Percentiles rank a stretch among this genome's conserved stretches.
phyloP scores from a whole-genome alignment of 2,113 vertebrate genomes.

The Tympanuchus pallidicinctus region DNA sequence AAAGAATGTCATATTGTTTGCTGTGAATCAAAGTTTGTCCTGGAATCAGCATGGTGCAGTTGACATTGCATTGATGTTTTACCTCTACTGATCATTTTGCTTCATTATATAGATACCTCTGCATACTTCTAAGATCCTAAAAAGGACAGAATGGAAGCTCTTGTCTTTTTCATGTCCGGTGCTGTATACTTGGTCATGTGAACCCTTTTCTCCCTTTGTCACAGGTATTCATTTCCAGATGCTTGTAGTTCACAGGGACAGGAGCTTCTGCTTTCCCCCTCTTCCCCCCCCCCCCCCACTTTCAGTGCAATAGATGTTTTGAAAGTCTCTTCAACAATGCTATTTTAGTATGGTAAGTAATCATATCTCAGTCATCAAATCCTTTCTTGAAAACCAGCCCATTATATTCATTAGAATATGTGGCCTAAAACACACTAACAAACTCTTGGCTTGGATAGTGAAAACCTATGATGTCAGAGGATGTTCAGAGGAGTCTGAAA shows the following conservation, averaged over 20 bases:
- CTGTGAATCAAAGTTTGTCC: background rate
- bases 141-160: background rate
- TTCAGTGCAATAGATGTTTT: background rate
- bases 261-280: background rate
- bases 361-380: background rate
- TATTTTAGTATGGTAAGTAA: background rate
- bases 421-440: background rate
- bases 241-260: rapidly evolving
- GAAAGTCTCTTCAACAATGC: background rate
- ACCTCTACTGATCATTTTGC: background rate
- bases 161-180: background rate
- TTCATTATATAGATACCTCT: background rate
- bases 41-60: background rate
- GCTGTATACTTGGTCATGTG: background rate
- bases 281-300: background rate
- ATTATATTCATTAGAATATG: background rate
- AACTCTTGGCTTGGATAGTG: background rate
- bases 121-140: background rate
- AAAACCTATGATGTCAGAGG: background rate
- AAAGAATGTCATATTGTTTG: background rate
- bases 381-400: background rate
- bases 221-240: background rate
- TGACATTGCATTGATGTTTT: background rate
- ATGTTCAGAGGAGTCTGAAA: background rate
- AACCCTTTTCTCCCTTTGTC: background rate